A percentile compares a stretch with the other conserved stretches of the same genome.
Conservation (phyloP, 2,888 invertebrate genomes). For the Lochmaea capreae region DNA sequence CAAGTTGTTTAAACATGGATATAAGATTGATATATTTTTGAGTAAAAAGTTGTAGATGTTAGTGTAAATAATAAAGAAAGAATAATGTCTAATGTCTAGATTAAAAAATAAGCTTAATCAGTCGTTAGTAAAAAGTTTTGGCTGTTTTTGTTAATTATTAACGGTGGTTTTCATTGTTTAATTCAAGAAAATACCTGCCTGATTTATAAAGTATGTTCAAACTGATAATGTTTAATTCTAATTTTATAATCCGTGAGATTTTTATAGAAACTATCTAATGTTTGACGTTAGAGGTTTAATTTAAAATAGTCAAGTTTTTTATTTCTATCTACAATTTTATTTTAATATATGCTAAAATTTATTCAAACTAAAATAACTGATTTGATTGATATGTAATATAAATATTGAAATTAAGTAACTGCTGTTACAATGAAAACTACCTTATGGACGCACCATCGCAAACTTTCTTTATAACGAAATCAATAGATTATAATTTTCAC, state of each 20-base stretch:
- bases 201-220: too few species aligned
- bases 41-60: slow-evolving; percentile 34
- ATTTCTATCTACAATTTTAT: too few species aligned
- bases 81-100: background rate
- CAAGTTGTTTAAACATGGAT: slow-evolving; percentile 30
- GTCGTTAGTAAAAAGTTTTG: background rate
- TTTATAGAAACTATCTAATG: too few species aligned
- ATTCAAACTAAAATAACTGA: too few species aligned
- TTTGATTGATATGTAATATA: too few species aligned
- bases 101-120: slow-evolving; percentile 15
- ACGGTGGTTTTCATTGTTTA: background rate
- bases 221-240: too few species aligned
- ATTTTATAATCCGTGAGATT: too few species aligned
- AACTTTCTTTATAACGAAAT: slow-evolving; percentile 7
- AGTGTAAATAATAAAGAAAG: slow-evolving; percentile 34
- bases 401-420: background rate
- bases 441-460: background rate
- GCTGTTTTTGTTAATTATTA: background rate
- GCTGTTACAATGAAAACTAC: background rate
- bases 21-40: slow-evolving; percentile 37
- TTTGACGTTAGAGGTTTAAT: too few species aligned
- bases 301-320: too few species aligned
- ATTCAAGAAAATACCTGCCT: background rate
- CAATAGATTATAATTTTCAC: slow-evolving; percentile 7
- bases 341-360: too few species aligned